Percentiles rank a stretch among this genome's conserved stretches.
These are phyloP conservation scores for Mantis religiosa DNA, from an alignment of 2,888 invertebrate species.

Conservation along the genomic window DNA sequence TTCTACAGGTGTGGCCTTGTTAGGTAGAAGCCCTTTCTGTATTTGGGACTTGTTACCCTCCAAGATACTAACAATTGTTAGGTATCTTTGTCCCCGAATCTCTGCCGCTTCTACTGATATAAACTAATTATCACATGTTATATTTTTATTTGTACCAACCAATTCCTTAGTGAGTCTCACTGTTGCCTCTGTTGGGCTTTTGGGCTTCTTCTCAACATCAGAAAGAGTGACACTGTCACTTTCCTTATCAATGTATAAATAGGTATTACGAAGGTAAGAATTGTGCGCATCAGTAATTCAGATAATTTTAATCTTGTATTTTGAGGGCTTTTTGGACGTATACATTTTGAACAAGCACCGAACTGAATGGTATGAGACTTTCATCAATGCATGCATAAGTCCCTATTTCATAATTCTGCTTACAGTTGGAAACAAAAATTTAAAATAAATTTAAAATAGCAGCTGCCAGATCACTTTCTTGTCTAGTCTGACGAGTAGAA, in stretches of 20 bases:
- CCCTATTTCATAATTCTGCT: conserved; percentile 8
- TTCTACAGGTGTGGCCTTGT: neutral
- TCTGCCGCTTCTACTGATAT: conserved; percentile 30
- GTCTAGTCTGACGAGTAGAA: neutral
- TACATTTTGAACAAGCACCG: conserved; percentile 31
- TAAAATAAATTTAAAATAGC: neutral
- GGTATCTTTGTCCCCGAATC: conserved; percentile 27
- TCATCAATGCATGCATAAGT: conserved; percentile 26
- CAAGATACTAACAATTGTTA: conserved; percentile 34
- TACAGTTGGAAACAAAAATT: neutral
- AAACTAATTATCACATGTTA: conserved; percentile 37
- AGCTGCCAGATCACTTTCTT: neutral
- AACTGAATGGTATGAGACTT: conserved; percentile 23
- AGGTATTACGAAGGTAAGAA: conserved; percentile 29
- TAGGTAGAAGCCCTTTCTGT: conserved; percentile 21
- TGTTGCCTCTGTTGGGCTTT: conserved; percentile 32
- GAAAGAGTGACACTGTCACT: conserved; percentile 25
- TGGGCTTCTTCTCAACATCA: conserved; percentile 22
- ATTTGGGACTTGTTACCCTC: conserved; percentile 32
- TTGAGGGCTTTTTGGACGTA: conserved; percentile 33
- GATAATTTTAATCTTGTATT: conserved; percentile 33
- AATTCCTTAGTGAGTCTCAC: conserved; percentile 29
- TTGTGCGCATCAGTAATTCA: conserved; percentile 32
- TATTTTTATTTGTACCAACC: conserved; percentile 32
- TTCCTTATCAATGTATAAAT: conserved; percentile 18